Evolutionary conservation across 2,888 invertebrate species (phyloP), one percentile per base, ranked within the genome.

Genomic region (Lasioglossum malachurum): DNA sequence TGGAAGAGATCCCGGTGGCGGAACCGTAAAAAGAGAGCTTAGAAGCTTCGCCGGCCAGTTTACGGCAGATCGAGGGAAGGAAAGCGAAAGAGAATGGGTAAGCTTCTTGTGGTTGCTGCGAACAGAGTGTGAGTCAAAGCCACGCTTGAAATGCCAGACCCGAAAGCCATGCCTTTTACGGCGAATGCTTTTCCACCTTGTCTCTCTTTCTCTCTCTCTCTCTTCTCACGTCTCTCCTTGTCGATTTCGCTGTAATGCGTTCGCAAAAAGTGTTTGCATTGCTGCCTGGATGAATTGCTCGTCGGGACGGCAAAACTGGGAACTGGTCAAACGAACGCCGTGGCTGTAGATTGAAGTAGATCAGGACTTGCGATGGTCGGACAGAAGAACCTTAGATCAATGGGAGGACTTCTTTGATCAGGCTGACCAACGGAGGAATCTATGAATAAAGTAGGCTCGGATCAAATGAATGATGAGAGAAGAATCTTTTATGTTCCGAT

Each of bases 111-210:
- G 57, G 76, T 78, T 73, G 38, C 49, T 35, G 44, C 27, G 76
- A 81, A 53, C 83, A 64, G 46, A 67, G 71, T 38, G 35, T 64
- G 80, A 77, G 67, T 83, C 76, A 78, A 87, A 87, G 75, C 57
- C 57, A 77, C 49, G 76, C 76, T 83, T 38, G 82, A 82, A 78
- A 78, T 46, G 78, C n/a, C 74, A 69, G 77, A 38, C 60, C 41
- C 49, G 76, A 78, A 78, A 82, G 53, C 67, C 35, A 53, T 57
- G 69, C 74, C 78, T 82, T 82, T 82, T 69, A 69, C 67, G 16
- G 38, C 31, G 64, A 80, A 83, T 76, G 49, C 86, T 80, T 64
- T 72, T 23, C 69, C 23, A 38, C 69, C 49, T 73, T 14, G 46
- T 31, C 74, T 57, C n/a, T 79, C 10, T 16, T 0, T 7, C 76